Conservation (phyloP, 2,113 vertebrate species). For the Donacobius atricapilla region DNA sequence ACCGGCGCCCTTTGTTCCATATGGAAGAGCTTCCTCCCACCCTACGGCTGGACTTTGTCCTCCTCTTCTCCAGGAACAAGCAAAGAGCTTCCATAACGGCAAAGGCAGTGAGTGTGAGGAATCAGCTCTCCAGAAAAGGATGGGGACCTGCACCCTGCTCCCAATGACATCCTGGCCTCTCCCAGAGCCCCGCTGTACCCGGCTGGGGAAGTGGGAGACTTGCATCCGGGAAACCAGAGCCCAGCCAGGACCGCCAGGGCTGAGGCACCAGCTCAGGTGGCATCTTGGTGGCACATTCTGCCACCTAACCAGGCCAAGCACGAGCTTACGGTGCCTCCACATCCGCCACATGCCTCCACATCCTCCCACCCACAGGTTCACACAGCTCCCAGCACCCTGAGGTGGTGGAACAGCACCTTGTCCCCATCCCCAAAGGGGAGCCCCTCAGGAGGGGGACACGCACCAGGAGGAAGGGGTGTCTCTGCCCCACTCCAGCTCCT, state of each 20-base stretch:
- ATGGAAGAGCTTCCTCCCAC: neutral
- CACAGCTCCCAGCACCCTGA: neutral
- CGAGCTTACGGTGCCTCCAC: neutral
- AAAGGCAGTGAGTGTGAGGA: neutral
- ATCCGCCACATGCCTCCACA: neutral
- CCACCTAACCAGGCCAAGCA: neutral
- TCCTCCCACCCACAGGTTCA: neutral
- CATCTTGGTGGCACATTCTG: neutral
- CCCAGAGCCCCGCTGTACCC: neutral
- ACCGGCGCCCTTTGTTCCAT: neutral
- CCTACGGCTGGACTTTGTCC: neutral
- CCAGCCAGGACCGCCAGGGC: accelerated
- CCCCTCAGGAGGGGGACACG: accelerated
- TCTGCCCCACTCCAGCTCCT: neutral
- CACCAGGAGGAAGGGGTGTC: neutral
- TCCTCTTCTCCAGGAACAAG: neutral
- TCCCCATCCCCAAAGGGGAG: neutral
- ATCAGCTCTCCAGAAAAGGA: accelerated
- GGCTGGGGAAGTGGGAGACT: neutral
- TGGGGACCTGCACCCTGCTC: neutral
- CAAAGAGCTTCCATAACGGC: neutral
- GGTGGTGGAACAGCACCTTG: accelerated
- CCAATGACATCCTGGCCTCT: accelerated
- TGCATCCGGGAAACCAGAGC: neutral
- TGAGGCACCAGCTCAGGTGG: neutral